These are phyloP conservation scores for Mesoligia furuncula DNA, from an alignment of 2,888 invertebrate species.

Conservation along the genomic window DNA sequence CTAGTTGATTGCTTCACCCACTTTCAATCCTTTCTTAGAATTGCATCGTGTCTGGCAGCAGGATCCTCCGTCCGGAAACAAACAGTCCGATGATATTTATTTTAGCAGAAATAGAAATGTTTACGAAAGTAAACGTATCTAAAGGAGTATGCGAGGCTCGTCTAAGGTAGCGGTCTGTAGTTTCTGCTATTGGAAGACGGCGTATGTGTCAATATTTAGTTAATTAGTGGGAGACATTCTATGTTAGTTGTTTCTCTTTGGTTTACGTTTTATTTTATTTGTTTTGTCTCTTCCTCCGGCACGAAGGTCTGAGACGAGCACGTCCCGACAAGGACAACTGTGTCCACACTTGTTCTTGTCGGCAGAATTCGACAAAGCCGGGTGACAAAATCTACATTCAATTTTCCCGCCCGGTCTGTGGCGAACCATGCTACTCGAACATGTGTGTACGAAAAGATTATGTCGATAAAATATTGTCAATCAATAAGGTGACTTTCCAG, in stretches of 20 bases:
- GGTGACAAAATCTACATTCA: background rate
- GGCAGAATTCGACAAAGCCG: background rate
- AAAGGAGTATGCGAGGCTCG: background rate
- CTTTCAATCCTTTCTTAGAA: background rate
- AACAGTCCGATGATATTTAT: background rate
- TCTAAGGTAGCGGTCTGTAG: background rate
- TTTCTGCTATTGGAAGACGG: background rate
- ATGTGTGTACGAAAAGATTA: background rate
- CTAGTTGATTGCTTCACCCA: background rate
- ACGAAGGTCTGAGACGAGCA: background rate
- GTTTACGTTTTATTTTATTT: background rate
- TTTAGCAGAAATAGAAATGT: background rate
- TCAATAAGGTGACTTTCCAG: background rate
- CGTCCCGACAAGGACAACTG: too few relatives aligned
- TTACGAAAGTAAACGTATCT: background rate
- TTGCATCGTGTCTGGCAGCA: background rate
- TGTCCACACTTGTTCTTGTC: background rate
- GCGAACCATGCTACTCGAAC: background rate
- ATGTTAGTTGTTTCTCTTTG: background rate
- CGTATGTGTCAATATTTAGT: background rate
- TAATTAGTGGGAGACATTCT: background rate
- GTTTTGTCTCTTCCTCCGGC: background rate
- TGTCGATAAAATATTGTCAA: background rate
- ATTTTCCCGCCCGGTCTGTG: background rate
- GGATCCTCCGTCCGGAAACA: background rate